Base-by-base conservation (phyloP, 2,888 invertebrate genomes). In the Allophyes oxyacanthae region DNA sequence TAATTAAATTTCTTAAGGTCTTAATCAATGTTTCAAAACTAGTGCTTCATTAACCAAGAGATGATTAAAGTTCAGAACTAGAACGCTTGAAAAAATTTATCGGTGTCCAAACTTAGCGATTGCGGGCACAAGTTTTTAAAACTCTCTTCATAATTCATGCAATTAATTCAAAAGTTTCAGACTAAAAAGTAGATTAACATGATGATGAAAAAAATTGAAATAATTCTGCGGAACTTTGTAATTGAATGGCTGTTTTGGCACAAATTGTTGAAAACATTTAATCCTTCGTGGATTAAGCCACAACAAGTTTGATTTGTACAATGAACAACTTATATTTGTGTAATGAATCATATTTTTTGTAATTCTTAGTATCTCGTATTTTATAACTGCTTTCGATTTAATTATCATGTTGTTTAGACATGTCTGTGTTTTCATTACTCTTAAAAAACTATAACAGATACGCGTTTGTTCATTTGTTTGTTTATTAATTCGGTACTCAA, bases 401-500 rank as follows among this genome's bases (percentile, higher is more conserved):
- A 69, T 49, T 28, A 55, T 45, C 20, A 14, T 38, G 11, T 50
- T 64, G 11, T 64, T 50, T 32, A 43, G 26, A 28, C 11, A 15
- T 14, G 11, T 68, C 20, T 20, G 30, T 20, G 28, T 26, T 49
- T 63, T 44, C 6, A 44, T 57, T 41, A 57, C 52, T 66, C 34
- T 20, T 33, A 41, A 30, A 26, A 41, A 66, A 52, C 44, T 49
- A 37, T 43, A 65, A 48, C 65, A 70, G 43, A 58, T 45, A 51
- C 34, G 15, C 20, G 28, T 44, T 49, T n/a, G 20, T 46, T 38
- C 55, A 11, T 5, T 9, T 51, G 63, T 72, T 62, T 62, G 37
- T 72, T 62, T 62, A 56, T 67, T 41, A 13, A 13, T n/a, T 43
- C 48, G 5, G 46, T 48, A 44, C 50, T 55, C 63, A 50, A 63